phyloP scores from a whole-genome alignment of 2,797 vertebrate genomes.

The Benthosema pterotum region DNA sequence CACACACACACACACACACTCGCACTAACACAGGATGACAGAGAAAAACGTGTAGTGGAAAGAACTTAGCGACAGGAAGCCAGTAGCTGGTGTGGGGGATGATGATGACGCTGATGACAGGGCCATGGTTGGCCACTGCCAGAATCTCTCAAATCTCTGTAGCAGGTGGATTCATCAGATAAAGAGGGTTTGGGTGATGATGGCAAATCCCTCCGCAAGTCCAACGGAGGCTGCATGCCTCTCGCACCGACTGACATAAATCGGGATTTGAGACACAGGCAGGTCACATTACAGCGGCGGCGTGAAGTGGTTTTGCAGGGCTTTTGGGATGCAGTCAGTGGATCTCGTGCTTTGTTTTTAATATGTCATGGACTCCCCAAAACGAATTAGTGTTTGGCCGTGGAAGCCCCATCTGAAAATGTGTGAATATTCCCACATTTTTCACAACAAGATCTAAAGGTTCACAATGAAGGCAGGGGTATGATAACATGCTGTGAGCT shows the following conservation, averaged over 20 bases:
- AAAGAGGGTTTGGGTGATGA: conserved; percentile 78
- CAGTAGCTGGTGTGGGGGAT: conserved; percentile 30
- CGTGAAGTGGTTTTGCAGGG: conserved; percentile 58
- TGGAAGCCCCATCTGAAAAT: too few species aligned
- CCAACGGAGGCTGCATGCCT: conserved; percentile 69
- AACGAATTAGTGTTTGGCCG: too few species aligned
- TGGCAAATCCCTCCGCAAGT: conserved; percentile 78
- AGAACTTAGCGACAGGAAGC: conserved; percentile 48
- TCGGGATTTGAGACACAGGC: conserved; percentile 72
- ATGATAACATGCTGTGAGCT: too few species aligned
- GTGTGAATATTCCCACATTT: too few species aligned
- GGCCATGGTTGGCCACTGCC: conserved; percentile 53
- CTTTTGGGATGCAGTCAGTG: conserved; percentile 23
- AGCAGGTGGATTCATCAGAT: conserved; percentile 81
- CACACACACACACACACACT: conserved; percentile 22
- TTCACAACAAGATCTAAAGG: too few species aligned
- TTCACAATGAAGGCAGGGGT: too few species aligned
- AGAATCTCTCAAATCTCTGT: conserved; percentile 78
- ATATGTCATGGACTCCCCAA: too few species aligned
- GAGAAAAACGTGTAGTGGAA: conserved; percentile 48
- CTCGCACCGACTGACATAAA: conserved; percentile 59
- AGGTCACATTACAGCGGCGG: conserved; percentile 67
- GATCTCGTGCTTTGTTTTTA: too few species aligned
- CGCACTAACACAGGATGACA: conserved; percentile 48
- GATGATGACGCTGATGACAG: conserved; percentile 54